Conservation (phyloP, 2,797 vertebrate genomes). For the Channallabes apus region DNA sequence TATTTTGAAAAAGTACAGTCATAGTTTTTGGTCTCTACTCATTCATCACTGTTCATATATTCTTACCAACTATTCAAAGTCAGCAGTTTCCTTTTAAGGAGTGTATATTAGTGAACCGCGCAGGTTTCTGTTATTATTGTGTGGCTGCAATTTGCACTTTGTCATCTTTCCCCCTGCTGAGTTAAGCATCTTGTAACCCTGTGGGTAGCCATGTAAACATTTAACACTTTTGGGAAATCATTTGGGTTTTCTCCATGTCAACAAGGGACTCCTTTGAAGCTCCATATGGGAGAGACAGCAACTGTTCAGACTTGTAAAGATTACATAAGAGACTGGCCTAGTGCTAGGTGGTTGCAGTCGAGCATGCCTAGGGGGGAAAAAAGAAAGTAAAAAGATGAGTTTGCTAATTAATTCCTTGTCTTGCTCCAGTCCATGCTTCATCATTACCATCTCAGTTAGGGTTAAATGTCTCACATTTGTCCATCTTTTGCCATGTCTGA, state of each 20-base stretch:
- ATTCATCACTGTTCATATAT: conserved; percentile 1
- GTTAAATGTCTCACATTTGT: background rate
- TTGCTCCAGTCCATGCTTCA: no score
- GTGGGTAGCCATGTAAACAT: conserved; percentile 60
- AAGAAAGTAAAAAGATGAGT: background rate
- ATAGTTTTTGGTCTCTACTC: conserved; percentile 4
- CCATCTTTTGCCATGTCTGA: background rate
- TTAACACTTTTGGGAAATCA: conserved; percentile 56
- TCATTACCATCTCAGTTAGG: background rate
- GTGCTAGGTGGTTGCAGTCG: background rate
- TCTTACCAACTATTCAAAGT: background rate
- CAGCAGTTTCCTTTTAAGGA: conserved; percentile 6
- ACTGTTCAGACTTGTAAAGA: conserved; percentile 43
- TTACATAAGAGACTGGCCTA: background rate
- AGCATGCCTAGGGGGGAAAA: background rate
- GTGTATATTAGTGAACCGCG: conserved; percentile 5
- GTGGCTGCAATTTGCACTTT: conserved; percentile 23
- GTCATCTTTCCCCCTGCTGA: conserved; percentile 42
- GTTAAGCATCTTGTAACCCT: conserved; percentile 58
- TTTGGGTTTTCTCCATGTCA: conserved; percentile 50
- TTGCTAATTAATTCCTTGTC: background rate
- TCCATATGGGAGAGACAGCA: conserved; percentile 49
- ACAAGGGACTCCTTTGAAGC: conserved; percentile 62
- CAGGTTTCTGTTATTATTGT: background rate
- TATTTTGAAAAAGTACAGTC: background rate